Evolutionary conservation across 2,113 vertebrate species (phyloP).

Genomic region (Taurulus bubalis): DNA sequence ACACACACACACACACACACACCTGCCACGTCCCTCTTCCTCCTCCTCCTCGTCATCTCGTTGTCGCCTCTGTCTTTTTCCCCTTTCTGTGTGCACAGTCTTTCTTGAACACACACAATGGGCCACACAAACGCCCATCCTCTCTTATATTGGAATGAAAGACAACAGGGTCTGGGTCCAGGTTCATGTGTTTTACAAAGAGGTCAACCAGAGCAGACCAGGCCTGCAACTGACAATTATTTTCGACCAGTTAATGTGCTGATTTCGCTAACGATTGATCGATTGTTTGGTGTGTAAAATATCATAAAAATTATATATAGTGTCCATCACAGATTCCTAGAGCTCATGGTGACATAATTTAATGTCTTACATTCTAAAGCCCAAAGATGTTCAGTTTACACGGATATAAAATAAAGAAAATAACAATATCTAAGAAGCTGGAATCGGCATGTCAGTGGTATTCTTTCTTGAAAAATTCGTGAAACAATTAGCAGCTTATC

Average conservation of each 20-base stretch:
- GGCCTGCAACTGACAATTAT: neutral
- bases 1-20: constrained; percentile 5
- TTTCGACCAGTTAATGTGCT: neutral
- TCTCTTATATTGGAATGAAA: neutral
- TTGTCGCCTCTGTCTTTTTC: constrained; percentile 4
- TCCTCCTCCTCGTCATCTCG: constrained; percentile 7
- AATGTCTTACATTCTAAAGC: neutral
- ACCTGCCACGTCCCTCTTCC: constrained; percentile 25
- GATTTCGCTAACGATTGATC: neutral
- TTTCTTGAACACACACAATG: neutral
- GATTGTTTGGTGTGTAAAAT: neutral
- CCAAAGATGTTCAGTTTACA: neutral
- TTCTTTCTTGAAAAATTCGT: neutral
- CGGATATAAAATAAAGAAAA: neutral
- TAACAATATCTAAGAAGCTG: neutral
- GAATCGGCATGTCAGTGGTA: no score
- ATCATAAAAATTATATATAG: neutral
- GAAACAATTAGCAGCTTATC: neutral
- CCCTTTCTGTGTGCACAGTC: neutral
- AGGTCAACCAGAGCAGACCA: neutral
- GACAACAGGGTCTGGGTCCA: neutral
- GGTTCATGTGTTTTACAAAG: neutral
- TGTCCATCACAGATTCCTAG: neutral
- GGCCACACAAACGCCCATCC: constrained; percentile 3
- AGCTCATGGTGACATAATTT: neutral